These are phyloP conservation scores for Nothocercus julius DNA, from an alignment of 2,113 vertebrate species.

Conservation along the genomic window DNA sequence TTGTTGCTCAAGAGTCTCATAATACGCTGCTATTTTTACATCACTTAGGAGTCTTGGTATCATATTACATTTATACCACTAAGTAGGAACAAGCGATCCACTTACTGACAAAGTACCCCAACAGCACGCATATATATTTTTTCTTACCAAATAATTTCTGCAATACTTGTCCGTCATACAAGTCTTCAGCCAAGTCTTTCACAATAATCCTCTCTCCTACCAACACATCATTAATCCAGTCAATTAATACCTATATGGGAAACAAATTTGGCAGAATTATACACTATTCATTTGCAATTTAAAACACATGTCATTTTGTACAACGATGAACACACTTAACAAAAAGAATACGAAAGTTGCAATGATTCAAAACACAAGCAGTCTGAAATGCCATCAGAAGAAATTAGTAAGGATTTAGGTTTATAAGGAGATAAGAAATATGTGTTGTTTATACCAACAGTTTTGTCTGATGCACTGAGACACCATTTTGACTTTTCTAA, in stretches of 20 bases:
- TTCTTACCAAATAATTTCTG: constrained; percentile 91
- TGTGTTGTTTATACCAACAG: background rate
- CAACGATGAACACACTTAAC: background rate
- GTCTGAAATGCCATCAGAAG: background rate
- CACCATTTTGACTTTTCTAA: background rate
- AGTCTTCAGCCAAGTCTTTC: constrained; percentile 89
- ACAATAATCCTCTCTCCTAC: constrained; percentile 92
- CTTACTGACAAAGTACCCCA: constrained; percentile 13
- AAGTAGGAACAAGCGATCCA: background rate
- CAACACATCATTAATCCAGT: constrained; percentile 92
- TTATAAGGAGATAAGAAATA: background rate
- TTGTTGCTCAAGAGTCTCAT: constrained; percentile 4
- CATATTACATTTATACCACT: no score
- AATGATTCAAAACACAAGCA: background rate
- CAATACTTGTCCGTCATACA: constrained; percentile 90
- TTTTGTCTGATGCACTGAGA: background rate
- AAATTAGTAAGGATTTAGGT: background rate
- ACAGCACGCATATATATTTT: background rate
- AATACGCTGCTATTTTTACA: constrained; percentile 50
- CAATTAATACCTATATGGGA: constrained; percentile 85
- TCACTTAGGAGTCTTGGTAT: background rate
- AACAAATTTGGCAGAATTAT: constrained; percentile 58
- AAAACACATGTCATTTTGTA: constrained; percentile 39
- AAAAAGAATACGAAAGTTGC: constrained; percentile 4
- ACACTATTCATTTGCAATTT: constrained; percentile 48